Base-by-base conservation (phyloP, 2,797 vertebrate genomes). In the Epinephelus coioides region DNA sequence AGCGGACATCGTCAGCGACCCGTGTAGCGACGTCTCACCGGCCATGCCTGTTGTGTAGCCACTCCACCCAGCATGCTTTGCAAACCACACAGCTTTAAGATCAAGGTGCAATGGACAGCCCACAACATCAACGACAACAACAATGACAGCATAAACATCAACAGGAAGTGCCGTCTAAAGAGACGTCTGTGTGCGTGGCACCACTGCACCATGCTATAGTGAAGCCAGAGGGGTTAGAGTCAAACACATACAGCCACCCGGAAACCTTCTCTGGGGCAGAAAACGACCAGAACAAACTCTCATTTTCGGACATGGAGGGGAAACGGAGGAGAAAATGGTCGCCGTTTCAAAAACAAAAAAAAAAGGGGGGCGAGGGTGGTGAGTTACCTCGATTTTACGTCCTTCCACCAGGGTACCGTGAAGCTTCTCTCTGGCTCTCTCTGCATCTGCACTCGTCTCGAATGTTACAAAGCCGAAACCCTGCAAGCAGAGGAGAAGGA, bases 391-490 rank as follows among this genome's bases (percentile, higher is more conserved):
- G 89, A 99, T 98, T 97, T 99, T 99, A 93, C 98, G 97, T 92
- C 98, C 98, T 89, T 97, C 96, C 85, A 97, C 96, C 95, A 99
- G 96, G 79, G 98, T 99, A 92, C 98, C 98, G 87, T 99, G 98
- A 88, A 99, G 98, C 96, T 97, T 97, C 96, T 99, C 98, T 92
- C 98, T 95, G 92, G 98, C 98, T 89, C 97, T 95, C 95, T 99
- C 98, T 78, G 98, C 98, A 85, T 99, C 98, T 79, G 95, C 96
- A 89, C 98, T 98, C 91, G 97, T 93, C 96, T 99, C 98, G 81
- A 99, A 99, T 89, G 98, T 99, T 96, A 99, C 98, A 94, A 99
- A 99, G 92, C 98, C 98, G 83, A 99, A 99, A 92, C 98, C 98
- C 98, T 99, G 96, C 86, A 88, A 95, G 91, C 93, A 91, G 86